Evolutionary conservation across 2,888 invertebrate genomes (phyloP), one percentile per base, ranked within the genome.

Genomic region (Aphodius granarius): DNA sequence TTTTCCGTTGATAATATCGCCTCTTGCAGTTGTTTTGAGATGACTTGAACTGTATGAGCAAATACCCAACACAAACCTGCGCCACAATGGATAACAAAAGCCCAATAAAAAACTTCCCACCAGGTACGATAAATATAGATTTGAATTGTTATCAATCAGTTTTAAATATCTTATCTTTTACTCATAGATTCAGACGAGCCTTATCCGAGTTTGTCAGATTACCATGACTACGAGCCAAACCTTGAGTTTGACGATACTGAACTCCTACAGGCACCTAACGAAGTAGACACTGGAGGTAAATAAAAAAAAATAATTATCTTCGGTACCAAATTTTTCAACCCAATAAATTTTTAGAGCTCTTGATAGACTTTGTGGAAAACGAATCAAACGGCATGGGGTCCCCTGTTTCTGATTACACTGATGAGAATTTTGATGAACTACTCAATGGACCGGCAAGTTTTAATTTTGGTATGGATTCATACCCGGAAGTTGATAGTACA

Each of bases 171-270:
- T 43, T 43, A 43, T 43, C 43, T 43, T 43, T 43, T 43, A 13
- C 13, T 73, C 70, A 17, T 65, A 77, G 77, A 77, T 66, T 72
- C 72, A 20, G 95, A 96, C 79, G 96, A 96, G 83, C 91, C 93
- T 6, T 93, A 94, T 86, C 95, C 95, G 73, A 97, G 97, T 87
- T 89, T 97, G 77, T 96, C 96, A 43, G 97, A 96, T 88, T 94
- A 93, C 86, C 96, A 96, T 86, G 97, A 97, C 88, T 95, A 97
- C 86, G 98, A 98, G 86, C 97, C 97, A 15, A 95, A 96, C 88
- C 89, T 98, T 85, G 97, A 98, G 87, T 98, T 98, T 89, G 98
- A 98, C 89, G 98, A 98, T 87, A 95, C 96, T 15, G 98, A 98
- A 88, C 88, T 96, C 76, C 92, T 91, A 83, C 91, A 93, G 83